phyloP scores from a whole-genome alignment of 92 coral and sea anemone species.

The Umimayanthus kanabou region DNA sequence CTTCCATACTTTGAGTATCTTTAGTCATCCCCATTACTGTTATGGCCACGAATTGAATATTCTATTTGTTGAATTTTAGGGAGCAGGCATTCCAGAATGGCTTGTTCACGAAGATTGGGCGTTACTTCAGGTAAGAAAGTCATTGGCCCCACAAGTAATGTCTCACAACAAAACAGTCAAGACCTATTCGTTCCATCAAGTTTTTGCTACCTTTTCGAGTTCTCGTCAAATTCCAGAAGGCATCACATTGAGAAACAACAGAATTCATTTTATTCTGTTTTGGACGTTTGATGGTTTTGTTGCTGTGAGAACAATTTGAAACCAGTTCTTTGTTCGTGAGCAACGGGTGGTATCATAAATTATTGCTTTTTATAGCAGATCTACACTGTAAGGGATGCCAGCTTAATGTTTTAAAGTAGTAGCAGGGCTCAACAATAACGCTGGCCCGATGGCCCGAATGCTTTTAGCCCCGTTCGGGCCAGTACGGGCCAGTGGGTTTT shows the following conservation, averaged over 20 bases:
- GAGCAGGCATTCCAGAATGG: slow-evolving; percentile 95
- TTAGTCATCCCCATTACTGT: neutral
- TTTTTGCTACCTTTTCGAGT: neutral
- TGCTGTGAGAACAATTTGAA: too few species aligned
- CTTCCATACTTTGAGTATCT: too few species aligned
- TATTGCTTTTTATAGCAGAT: neutral
- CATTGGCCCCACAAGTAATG: neutral
- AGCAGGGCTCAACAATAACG: too few species aligned
- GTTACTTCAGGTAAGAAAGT: slow-evolving; percentile 80
- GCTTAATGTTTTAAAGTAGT: too few species aligned
- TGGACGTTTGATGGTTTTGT: neutral
- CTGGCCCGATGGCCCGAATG: too few species aligned
- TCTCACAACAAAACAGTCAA: neutral
- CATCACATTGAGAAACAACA: neutral
- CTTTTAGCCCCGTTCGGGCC: too few species aligned
- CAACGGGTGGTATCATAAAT: too few species aligned
- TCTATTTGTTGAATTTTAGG: slow-evolving; percentile 43
- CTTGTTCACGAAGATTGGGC: slow-evolving; percentile 99
- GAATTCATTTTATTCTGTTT: too few species aligned
- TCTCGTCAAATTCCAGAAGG: too few species aligned
- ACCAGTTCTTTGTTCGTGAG: neutral
- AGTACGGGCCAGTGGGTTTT: too few species aligned
- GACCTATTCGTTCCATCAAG: neutral
- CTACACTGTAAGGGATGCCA: too few species aligned
- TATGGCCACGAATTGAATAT: neutral